Base-by-base conservation (phyloP, 2,113 vertebrate species). In the Pheucticus melanocephalus region DNA sequence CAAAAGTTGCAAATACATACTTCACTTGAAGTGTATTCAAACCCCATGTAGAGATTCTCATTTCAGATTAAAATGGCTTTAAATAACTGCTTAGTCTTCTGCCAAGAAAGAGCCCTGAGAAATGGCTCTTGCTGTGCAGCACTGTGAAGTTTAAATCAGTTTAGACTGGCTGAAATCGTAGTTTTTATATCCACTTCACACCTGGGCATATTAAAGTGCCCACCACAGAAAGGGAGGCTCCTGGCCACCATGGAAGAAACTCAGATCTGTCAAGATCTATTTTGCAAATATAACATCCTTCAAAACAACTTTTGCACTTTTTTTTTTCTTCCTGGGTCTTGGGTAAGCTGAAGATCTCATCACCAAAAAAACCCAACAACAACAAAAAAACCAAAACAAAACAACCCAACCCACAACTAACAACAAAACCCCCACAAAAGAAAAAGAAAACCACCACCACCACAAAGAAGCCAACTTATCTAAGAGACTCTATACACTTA, bases 11-110 rank as follows among this genome's bases (percentile, higher is more conserved):
- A 93, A 92, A 97, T 90, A 96, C 40, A 50, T 70, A 45, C 82
- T 96, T 87, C 71, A 88, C 40, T 88, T 78, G 80, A 95, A 95
- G 71, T 66, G 56, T 54, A 88, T 94, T 95, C 86, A 93, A 93
- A 53, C 86, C 86, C 69, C 88, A 92, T 59, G 80, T 83, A 94
- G 96, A 95, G 90, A 94, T 93, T 93, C 85, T 93, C 86, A 96
- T 94, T 97, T 93, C 82, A 96, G 94, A 93, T 95, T 96, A 97
- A 95, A 95, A 94, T 92, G 94, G 63, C 79, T 92, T 94, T 88
- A 95, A 96, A 97, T 94, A 93, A 93, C 90, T 80, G 86, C 90
- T 94, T 73, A 93, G 72, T 80, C 68, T 83, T 96, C 90, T 93
- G 92, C 86, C 94, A 92, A 75, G 88, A 88, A 94, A 95, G 3